phyloP scores from a whole-genome alignment of 2,888 invertebrate species.

The Nipponacmea schrenckii region DNA sequence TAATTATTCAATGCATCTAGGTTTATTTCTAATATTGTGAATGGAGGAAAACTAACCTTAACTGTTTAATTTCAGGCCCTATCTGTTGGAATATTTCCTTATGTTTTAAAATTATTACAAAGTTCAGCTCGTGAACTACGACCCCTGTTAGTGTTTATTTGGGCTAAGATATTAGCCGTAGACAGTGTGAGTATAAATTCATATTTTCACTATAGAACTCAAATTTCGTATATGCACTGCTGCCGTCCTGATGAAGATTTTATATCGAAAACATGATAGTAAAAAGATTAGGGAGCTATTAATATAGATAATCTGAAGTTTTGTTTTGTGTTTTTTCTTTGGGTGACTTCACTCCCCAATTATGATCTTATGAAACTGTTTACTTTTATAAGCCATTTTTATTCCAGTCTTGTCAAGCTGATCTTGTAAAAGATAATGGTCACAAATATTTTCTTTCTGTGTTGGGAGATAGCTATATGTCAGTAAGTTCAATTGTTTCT shows the following conservation, averaged over 20 bases:
- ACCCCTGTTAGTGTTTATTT: conserved; percentile 94
- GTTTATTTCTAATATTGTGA: no score
- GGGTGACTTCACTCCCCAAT: not conserved
- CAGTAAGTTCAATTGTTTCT: conserved; percentile 73
- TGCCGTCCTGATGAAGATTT: no score
- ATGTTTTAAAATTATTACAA: conserved; percentile 95
- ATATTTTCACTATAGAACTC: no score
- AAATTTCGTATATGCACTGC: no score
- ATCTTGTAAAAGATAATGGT: conserved; percentile 91
- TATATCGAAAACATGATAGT: no score
- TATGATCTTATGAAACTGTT: not conserved
- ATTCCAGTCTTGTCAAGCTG: conserved; percentile 89
- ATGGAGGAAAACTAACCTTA: no score
- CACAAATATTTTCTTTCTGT: conserved; percentile 95
- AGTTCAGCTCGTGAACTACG: conserved; percentile 92
- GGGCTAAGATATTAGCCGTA: conserved; percentile 98
- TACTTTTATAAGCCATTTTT: no score
- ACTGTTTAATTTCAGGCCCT: conserved; percentile 74
- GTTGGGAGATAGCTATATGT: conserved; percentile 85
- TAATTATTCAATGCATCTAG: no score
- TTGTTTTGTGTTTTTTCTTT: not conserved
- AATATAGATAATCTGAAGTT: no score
- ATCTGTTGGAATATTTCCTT: conserved; percentile 98
- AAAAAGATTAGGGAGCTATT: no score
- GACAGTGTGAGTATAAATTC: conserved; percentile 79